Percentiles rank a stretch among this genome's conserved stretches.
phyloP scores from a whole-genome alignment of 2,888 invertebrate genomes.

The Prosapia bicincta region DNA sequence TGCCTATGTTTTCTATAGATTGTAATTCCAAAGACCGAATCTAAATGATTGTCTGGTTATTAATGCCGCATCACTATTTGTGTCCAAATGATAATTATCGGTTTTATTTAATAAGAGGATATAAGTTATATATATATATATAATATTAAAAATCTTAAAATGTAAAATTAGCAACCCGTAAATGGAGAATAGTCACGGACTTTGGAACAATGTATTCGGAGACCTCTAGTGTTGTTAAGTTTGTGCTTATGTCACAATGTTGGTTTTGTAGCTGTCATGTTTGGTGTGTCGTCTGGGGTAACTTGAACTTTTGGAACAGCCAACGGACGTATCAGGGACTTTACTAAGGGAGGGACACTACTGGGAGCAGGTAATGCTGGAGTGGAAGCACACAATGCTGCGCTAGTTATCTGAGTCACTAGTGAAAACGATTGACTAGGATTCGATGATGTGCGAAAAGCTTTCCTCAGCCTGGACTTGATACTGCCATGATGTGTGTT shows the following conservation, averaged over 20 bases:
- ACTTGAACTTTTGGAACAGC: constrained; percentile 56
- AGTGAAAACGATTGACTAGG: constrained; percentile 43
- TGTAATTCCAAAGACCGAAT: no score
- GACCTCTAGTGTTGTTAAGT: neutral
- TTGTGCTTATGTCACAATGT: constrained; percentile 15
- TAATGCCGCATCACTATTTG: no score
- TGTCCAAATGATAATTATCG: no score
- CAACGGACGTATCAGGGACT: constrained; percentile 55
- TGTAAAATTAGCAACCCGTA: neutral
- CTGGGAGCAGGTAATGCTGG: constrained; percentile 55
- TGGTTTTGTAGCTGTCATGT: neutral
- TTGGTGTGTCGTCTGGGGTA: constrained; percentile 24
- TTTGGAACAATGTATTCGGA: neutral
- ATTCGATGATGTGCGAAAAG: constrained; percentile 55
- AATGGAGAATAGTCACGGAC: neutral
- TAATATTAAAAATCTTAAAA: no score
- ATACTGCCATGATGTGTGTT: constrained; percentile 40
- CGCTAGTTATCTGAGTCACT: constrained; percentile 56
- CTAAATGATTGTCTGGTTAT: no score
- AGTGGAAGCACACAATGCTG: constrained; percentile 58
- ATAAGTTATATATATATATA: no score
- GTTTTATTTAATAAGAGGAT: no score
- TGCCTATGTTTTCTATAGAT: no score
- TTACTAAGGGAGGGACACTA: constrained; percentile 54
- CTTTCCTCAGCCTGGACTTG: constrained; percentile 54